Conservation (phyloP, 2,888 invertebrate species). For the Eulithis testata region DNA sequence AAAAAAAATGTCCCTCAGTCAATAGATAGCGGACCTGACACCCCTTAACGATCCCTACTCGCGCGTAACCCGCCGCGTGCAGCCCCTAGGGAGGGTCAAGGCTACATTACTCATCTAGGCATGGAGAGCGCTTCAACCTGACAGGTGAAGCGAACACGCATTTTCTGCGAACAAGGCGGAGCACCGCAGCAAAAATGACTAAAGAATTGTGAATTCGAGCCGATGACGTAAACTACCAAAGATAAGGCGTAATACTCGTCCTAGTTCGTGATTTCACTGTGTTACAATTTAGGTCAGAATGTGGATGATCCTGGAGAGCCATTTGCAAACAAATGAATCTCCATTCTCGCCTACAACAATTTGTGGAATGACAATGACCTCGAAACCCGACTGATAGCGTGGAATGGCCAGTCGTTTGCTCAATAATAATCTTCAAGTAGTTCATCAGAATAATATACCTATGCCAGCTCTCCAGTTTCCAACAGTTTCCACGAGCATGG, state of each 20-base stretch:
- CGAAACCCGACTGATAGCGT: slow-evolving; percentile 14
- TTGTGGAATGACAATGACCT: slow-evolving; percentile 25
- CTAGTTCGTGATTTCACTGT: slow-evolving; percentile 3
- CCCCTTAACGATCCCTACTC: not conserved
- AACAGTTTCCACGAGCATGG: not conserved
- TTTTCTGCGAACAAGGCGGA: not conserved
- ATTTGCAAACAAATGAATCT: slow-evolving; percentile 14
- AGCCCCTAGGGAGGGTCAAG: not conserved
- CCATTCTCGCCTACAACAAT: slow-evolving; percentile 18
- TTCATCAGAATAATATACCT: not conserved
- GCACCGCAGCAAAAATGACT: not conserved
- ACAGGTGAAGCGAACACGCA: not conserved
- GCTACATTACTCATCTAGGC: not conserved
- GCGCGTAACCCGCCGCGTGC: slow-evolving; percentile 2
- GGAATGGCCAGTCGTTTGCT: slow-evolving; percentile 15
- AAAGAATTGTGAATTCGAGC: not conserved
- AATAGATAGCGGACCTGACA: too few species aligned
- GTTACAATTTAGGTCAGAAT: slow-evolving; percentile 14
- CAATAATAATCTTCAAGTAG: slow-evolving; percentile 10
- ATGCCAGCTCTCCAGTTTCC: too few species aligned
- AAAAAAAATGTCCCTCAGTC: too few species aligned
- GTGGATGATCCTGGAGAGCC: slow-evolving; percentile 7
- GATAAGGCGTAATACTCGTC: slow-evolving; percentile 4
- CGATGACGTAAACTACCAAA: slow-evolving; percentile 14
- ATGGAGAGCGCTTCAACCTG: not conserved